Percentiles rank a stretch among this genome's conserved stretches.
Evolutionary conservation across 2,888 invertebrate species (phyloP).

Genomic region (Conistra vaccinii): DNA sequence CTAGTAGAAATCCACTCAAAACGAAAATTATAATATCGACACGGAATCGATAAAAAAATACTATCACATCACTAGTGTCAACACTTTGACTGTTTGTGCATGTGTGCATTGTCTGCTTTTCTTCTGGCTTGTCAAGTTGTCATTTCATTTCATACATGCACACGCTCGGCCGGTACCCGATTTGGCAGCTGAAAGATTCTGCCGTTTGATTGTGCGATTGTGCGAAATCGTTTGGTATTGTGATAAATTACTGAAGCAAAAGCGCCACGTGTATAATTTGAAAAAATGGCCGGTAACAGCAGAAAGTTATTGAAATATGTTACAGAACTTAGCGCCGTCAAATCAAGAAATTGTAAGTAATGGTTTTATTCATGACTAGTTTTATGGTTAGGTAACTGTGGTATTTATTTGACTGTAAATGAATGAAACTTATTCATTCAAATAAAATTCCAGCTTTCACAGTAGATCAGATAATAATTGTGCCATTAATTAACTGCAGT

Average conservation of each 20-base stretch:
- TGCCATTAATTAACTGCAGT: background rate
- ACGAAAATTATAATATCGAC: background rate
- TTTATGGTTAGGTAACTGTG: conserved; percentile 76
- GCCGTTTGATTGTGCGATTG: conserved; percentile 31
- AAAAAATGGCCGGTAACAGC: conserved; percentile 80
- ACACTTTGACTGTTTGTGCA: background rate
- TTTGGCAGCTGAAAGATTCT: conserved; percentile 32
- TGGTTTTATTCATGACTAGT: conserved; percentile 30
- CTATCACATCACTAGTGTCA: conserved; percentile 7
- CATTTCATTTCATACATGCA: conserved; percentile 32
- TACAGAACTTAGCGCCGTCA: conserved; percentile 74
- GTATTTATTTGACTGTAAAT: conserved; percentile 17
- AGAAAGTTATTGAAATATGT: conserved; percentile 82
- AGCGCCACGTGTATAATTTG: conserved; percentile 61
- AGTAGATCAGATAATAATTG: no score
- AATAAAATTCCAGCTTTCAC: background rate
- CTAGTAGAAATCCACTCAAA: background rate
- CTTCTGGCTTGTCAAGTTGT: background rate
- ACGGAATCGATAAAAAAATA: background rate
- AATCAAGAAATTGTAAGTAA: conserved; percentile 84
- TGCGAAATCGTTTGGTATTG: conserved; percentile 27
- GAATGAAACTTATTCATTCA: conserved; percentile 10
- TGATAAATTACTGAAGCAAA: conserved; percentile 30
- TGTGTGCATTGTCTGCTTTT: conserved; percentile 11
- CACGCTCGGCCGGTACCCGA: conserved; percentile 7